Conservation (phyloP, 2,888 invertebrate genomes). For the Vanessa cardui region DNA sequence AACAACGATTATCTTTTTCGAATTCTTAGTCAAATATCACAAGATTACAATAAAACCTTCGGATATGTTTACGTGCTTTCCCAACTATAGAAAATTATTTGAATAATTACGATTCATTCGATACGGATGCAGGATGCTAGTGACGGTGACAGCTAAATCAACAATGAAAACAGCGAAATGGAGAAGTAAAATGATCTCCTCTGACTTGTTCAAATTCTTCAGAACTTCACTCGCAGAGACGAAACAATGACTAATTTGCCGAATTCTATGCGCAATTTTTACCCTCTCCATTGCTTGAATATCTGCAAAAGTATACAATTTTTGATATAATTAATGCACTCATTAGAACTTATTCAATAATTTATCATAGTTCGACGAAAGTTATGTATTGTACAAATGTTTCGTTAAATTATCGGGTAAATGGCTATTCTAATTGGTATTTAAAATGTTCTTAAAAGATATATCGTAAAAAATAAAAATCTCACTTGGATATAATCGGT, state of each 20-base stretch:
- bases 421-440: too few relatives aligned
- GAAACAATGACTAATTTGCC: conserved; percentile 7
- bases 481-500: conserved; percentile 4
- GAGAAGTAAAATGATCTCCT: conserved; percentile 8
- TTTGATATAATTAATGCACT: too few relatives aligned
- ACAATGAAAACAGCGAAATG: background rate
- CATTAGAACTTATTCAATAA: too few relatives aligned
- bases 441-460: too few relatives aligned
- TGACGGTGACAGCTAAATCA: background rate
- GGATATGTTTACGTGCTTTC: too few relatives aligned
- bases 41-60: too few relatives aligned
- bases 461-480: background rate
- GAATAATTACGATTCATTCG: background rate
- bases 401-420: too few relatives aligned
- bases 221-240: conserved; percentile 11
- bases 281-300: background rate
- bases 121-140: background rate
- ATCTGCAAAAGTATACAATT: conserved; percentile 3
- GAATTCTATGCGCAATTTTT: conserved; percentile 9
- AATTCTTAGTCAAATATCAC: too few relatives aligned
- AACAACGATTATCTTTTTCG: too few relatives aligned
- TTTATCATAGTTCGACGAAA: too few relatives aligned
- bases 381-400: too few relatives aligned
- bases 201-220: conserved; percentile 8
- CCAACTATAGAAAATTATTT: too few relatives aligned